Evolutionary conservation across 2,888 invertebrate genomes (phyloP).

Genomic region (Polyommatus icarus): DNA sequence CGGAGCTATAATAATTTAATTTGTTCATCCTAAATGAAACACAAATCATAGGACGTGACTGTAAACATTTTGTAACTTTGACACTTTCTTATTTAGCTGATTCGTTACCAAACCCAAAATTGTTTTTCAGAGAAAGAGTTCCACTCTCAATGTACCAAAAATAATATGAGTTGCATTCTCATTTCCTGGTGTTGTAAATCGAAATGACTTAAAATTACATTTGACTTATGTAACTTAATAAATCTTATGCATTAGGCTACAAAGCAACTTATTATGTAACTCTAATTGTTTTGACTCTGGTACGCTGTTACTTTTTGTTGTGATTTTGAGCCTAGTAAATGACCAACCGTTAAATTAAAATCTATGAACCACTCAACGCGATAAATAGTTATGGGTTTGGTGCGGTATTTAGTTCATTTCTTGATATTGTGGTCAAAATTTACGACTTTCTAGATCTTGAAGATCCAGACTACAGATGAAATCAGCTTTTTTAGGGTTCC

Average conservation of each 20-base stretch:
- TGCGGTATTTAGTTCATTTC: not conserved
- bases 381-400: not conserved
- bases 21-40: not conserved
- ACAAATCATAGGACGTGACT: not conserved
- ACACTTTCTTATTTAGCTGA: not conserved
- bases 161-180: not conserved
- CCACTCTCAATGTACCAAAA: not conserved
- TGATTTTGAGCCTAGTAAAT: not conserved
- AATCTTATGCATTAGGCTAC: conserved; percentile 8
- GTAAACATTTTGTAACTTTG: too few relatives aligned
- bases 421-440: not conserved
- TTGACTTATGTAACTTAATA: conserved; percentile 29
- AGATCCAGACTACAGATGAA: not conserved
- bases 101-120: not conserved
- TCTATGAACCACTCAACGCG: not conserved
- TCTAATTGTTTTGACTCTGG: conserved; percentile 25
- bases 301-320: not conserved
- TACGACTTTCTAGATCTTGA: not conserved
- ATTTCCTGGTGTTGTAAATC: conserved; percentile 17
- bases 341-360: not conserved
- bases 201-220: conserved; percentile 10
- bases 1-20: not conserved
- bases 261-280: conserved; percentile 21
- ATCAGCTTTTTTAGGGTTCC: too few relatives aligned
- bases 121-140: not conserved